Conservation (phyloP, 2,888 invertebrate species). For the Endomychus coccineus region DNA sequence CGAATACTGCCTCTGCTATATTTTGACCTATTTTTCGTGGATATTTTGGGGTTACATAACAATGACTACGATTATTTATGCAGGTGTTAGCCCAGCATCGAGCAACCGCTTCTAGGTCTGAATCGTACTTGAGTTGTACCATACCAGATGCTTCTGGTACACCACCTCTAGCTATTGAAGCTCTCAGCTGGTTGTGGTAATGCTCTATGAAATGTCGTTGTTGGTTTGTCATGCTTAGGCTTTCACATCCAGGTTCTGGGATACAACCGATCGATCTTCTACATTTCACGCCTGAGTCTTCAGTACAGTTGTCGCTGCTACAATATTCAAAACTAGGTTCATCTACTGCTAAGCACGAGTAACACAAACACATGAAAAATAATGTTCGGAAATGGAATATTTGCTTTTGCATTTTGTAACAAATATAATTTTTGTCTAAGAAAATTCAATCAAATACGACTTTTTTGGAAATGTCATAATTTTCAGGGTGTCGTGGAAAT, state of each 20-base stretch:
- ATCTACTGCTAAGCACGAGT: conserved; percentile 1
- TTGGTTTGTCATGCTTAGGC: conserved; percentile 6
- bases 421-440: no score
- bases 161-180: conserved; percentile 6
- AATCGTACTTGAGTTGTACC: conserved; percentile 6
- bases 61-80: conserved; percentile 5
- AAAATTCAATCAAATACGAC: no score
- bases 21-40: conserved; percentile 7
- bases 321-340: conserved; percentile 9
- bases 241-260: conserved; percentile 3
- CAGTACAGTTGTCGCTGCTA: conserved; percentile 8
- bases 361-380: no score
- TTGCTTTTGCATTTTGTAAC: no score
- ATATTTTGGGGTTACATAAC: conserved; percentile 6
- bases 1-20: conserved; percentile 6
- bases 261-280: conserved; percentile 3
- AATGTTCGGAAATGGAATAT: no score
- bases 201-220: conserved; percentile 8
- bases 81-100: conserved; percentile 9
- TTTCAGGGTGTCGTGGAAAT: no score
- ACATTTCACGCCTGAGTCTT: conserved; percentile 5
- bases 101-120: conserved; percentile 9
- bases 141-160: conserved; percentile 8
- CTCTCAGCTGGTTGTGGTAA: conserved; percentile 9
- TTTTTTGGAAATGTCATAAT: no score